Evolutionary conservation across 2,113 vertebrate genomes (phyloP).

Genomic region (Echinops telfairi): DNA sequence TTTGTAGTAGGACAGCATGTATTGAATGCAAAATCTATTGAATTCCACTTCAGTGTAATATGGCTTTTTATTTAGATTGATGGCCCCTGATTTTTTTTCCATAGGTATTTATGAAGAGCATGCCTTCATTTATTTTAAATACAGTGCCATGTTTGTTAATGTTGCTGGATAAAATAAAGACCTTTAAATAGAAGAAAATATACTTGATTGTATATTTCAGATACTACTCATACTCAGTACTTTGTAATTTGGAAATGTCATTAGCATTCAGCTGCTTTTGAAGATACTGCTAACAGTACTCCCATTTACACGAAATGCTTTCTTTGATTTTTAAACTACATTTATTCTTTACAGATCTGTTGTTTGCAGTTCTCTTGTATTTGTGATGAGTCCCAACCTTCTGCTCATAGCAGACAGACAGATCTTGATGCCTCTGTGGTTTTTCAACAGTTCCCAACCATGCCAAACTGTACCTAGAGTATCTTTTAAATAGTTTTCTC

Average conservation of each 20-base stretch:
- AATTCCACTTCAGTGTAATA: background rate
- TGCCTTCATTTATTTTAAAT: background rate
- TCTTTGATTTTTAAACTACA: background rate
- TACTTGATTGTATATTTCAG: conserved; percentile 26
- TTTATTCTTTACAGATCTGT: conserved; percentile 1
- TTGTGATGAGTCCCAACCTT: background rate
- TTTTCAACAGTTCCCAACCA: conserved; percentile 5
- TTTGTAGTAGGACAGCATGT: background rate
- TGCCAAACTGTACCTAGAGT: background rate
- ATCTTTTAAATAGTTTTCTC: conserved; percentile 30
- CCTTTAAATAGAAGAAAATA: conserved; percentile 44
- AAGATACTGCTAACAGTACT: background rate
- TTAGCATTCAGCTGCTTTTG: background rate
- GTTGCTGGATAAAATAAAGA: conserved; percentile 30
- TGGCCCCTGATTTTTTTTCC: background rate
- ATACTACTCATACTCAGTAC: background rate
- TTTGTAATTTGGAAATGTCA: conserved; percentile 40
- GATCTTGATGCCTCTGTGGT: background rate
- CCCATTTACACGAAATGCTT: conserved; percentile 2
- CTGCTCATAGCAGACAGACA: conserved; percentile 9
- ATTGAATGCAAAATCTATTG: background rate
- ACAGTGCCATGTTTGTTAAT: conserved; percentile 31
- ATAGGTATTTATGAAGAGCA: too few species aligned
- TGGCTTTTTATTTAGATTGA: conserved; percentile 34
- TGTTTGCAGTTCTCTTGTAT: conserved; percentile 40